Base-by-base conservation (phyloP, 37 sponge, comb jelly and placozoan species). In the Ianthella basta region DNA sequence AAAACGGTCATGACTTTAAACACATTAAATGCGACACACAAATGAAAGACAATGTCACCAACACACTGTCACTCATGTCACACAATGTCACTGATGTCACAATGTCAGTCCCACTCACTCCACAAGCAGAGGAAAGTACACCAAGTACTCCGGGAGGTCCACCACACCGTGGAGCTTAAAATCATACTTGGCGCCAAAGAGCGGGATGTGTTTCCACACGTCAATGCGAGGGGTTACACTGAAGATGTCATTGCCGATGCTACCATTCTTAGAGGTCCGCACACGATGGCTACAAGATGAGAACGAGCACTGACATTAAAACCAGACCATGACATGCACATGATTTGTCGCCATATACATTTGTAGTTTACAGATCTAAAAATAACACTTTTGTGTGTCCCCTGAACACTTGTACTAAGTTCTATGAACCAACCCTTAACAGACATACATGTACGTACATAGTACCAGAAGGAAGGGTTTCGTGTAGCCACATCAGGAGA, bases 111-210 rank as follows among this genome's bases (percentile, higher is more conserved):
- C 78, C 25, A 19, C 86, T 85, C 19, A 96, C 97, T 82, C 78
- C 1, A 81, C 82, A 2, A 98, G 87, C 1, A 98, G 91, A 41
- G 99, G 99, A 65, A 96, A 91, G 91, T 99, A 87, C 25, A 99
- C 85, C 4, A 99, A 91, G 64, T 87, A 99, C 81, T 99, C 99
- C 15, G 97, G 97, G 0, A 91, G 89, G 63, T 99, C 91, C 18
- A 99, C 99, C 3, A 94, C 97, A 27, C 92, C 97, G 79, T 96
- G 91, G 16, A 99, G 90, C 38, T 89, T 74, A 86, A 99, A 99
- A 83, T 92, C 87, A 67, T 99, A 99, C 57, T 94, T 91, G 15
- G 95, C 93, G 38, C 94, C 95, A 88, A 96, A 99, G 55, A 99
- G 79, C 0, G 97, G 97, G 24, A 99, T 80, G 36, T 4, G 70